A percentile compares a stretch with the other conserved stretches of the same genome.
phyloP scores from a whole-genome alignment of 2,888 invertebrate species.

The Sycophila texana region DNA sequence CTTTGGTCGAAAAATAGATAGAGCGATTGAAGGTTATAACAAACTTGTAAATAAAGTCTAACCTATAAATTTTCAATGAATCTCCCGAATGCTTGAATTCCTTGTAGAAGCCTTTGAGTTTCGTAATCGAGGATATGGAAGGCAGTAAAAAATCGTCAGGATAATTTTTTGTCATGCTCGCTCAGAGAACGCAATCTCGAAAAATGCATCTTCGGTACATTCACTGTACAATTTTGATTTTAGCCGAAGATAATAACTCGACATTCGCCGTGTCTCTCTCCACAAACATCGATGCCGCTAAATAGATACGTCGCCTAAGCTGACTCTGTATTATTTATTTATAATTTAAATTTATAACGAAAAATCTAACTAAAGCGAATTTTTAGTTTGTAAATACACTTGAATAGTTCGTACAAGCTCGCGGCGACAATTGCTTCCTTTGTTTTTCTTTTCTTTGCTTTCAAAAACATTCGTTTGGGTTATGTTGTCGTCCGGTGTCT shows the following conservation, averaged over 20 bases:
- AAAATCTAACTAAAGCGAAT: too few species aligned
- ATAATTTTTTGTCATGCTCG: not conserved
- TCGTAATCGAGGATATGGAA: conserved; percentile 11
- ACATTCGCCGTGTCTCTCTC: too few species aligned
- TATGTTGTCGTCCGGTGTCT: too few species aligned
- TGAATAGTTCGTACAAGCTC: not conserved
- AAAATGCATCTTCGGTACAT: not conserved
- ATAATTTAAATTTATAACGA: too few species aligned
- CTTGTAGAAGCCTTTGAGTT: conserved; percentile 28
- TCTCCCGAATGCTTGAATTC: conserved; percentile 4
- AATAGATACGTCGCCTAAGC: too few species aligned
- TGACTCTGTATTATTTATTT: too few species aligned
- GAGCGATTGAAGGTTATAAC: too few species aligned
- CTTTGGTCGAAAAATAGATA: too few species aligned
- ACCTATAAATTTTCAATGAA: not conserved
- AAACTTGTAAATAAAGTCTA: not conserved
- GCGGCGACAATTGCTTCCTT: conserved; percentile 14
- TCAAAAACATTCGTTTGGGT: too few species aligned
- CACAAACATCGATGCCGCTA: too few species aligned
- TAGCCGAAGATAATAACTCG: too few species aligned
- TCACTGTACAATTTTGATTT: too few species aligned
- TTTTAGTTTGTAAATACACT: not conserved
- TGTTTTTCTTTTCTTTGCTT: not conserved
- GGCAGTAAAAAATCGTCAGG: not conserved
- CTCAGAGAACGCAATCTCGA: not conserved